Conservation (phyloP, 2,888 invertebrate species). For the Synanthedon formicaeformis region DNA sequence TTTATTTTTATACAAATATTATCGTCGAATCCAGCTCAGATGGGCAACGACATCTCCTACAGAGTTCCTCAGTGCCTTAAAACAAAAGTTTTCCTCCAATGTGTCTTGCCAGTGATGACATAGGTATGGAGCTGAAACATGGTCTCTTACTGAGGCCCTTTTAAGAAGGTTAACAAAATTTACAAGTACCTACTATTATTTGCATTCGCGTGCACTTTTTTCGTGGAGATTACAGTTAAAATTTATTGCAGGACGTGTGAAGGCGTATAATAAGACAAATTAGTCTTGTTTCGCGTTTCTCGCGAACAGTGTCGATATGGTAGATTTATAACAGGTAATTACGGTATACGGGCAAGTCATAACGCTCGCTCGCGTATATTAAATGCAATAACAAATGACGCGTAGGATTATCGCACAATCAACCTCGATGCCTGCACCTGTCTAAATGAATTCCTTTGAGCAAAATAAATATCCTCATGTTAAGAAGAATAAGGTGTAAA, state of each 20-base stretch:
- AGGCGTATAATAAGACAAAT: slow-evolving; percentile 25
- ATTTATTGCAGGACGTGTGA: slow-evolving; percentile 12
- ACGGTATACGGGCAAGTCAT: slow-evolving; percentile 19
- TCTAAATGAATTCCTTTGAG: not conserved
- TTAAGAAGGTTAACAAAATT: too few species aligned
- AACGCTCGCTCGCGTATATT: not conserved
- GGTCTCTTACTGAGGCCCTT: too few species aligned
- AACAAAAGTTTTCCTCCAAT: too few species aligned
- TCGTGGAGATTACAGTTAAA: not conserved
- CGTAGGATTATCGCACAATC: not conserved
- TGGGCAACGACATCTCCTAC: too few species aligned
- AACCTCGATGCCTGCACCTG: not conserved
- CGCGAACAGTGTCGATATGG: slow-evolving; percentile 9
- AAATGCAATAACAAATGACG: slow-evolving; percentile 7
- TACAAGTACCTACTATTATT: too few species aligned
- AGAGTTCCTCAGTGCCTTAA: too few species aligned
- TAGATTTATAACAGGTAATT: slow-evolving; percentile 46
- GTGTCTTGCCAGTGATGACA: too few species aligned
- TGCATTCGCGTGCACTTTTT: too few species aligned
- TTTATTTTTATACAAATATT: too few species aligned
- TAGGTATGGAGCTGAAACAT: too few species aligned
- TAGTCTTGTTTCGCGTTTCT: slow-evolving; percentile 19
- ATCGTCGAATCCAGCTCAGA: too few species aligned
- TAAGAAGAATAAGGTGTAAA: too few species aligned
- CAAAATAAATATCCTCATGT: not conserved